Evolutionary conservation across 2,113 vertebrate species (phyloP), one percentile per base, ranked within the genome.

Genomic region (Struthio camelus): DNA sequence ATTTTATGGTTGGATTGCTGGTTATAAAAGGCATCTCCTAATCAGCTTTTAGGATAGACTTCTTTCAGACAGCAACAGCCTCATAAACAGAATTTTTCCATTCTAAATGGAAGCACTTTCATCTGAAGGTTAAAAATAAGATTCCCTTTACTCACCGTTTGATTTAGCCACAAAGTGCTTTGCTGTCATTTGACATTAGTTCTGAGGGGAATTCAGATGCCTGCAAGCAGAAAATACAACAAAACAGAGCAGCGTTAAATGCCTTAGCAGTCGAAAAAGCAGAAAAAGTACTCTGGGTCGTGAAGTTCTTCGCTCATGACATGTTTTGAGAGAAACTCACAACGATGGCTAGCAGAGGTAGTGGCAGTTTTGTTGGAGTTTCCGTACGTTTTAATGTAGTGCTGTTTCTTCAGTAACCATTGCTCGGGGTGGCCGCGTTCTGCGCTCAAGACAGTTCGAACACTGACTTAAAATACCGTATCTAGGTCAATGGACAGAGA

Each of bases 131-230:
- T 5, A 50, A 44, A 24, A 56, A 9, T 1, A 46, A 38, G 20
- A 28, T 3, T 19, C 62, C 40, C 92, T 19, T 90, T 97, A 99
- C 99, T 99, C 98, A 99, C 99, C 99, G 97, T 77, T 64, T 11
- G 38, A 61, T 95, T 99, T 98, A 99, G 98, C 99, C 99, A 98
- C 99, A 99, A 96, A 99, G 99, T 92, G 99, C 99, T 98, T 99
- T 99, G 98, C 99, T 99, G 98, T 99, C 99, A 97, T 98, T 98
- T 91, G 99, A 98, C 98, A 98, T 98, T 96, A 99, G 98, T 96
- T 99, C 99, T 97, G 99, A 98, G 62, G 99, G 99, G 95, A 99
- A 99, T 97, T 99, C 99, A 91, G 99, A 98, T 92, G 99, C 99
- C 99, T 99, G 97, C 79, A 97, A 95, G 76, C 76, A 88, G 94